Percentiles rank a stretch among this genome's conserved stretches.
Conservation (phyloP, 2,113 vertebrate genomes). For the Anas platyrhynchos region DNA sequence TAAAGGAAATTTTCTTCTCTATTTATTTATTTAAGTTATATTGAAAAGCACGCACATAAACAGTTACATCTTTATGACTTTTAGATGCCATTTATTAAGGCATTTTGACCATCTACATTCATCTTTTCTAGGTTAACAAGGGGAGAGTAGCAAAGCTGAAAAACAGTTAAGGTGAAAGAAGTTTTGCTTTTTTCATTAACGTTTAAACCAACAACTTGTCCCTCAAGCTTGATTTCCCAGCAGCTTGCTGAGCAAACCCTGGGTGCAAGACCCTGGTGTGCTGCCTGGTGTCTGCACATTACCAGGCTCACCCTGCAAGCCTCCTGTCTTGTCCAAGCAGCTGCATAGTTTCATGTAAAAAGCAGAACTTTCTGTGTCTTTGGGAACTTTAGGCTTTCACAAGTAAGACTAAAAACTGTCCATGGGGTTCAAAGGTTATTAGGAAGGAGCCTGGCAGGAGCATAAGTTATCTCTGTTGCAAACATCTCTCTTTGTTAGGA, state of each 20-base stretch:
- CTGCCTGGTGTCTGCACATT: neutral
- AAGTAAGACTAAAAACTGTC: neutral
- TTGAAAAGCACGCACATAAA: neutral
- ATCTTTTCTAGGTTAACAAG: neutral
- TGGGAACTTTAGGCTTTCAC: neutral
- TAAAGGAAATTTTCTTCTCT: neutral
- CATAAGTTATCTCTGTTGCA: neutral
- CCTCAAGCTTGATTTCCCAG: fast-evolving
- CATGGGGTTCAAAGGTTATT: neutral
- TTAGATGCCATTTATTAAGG: neutral
- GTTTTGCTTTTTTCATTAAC: neutral
- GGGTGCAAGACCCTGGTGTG: fast-evolving
- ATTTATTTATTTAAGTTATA: neutral
- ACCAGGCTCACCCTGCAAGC: fast-evolving
- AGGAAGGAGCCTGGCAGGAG: neutral
- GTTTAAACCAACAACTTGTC: neutral
- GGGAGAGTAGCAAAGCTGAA: neutral
- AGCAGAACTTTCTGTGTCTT: neutral
- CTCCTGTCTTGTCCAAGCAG: neutral
- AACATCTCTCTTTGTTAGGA: neutral
- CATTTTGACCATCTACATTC: neutral
- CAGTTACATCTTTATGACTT: neutral
- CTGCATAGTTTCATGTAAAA: neutral
- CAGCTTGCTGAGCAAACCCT: neutral
- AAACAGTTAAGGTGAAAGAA: neutral